These are phyloP conservation scores for Hippasteria phrygiana DNA, from an alignment of 53 echinoderm and acorn worm genomes.

Conservation along the genomic window DNA sequence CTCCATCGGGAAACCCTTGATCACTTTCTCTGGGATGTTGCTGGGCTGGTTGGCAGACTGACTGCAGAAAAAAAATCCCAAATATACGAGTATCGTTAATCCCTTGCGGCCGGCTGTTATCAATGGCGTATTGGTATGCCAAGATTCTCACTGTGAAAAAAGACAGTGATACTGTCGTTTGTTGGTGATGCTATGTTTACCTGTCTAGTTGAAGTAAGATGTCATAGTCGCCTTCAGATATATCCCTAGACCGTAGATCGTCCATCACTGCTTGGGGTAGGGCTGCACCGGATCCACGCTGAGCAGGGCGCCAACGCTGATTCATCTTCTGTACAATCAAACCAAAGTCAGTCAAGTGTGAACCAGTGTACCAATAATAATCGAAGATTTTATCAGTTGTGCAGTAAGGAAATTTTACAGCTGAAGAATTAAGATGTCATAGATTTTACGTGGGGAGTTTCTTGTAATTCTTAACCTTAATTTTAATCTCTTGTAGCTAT, in stretches of 20 bases:
- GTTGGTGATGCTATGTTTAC: slow-evolving; percentile 46
- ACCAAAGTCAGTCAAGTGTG: not conserved
- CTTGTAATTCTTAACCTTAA: too few species aligned
- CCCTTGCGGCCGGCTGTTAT: too few species aligned
- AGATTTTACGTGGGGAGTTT: too few species aligned
- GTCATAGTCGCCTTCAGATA: slow-evolving; percentile 94
- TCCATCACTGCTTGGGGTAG: slow-evolving; percentile 86
- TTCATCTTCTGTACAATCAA: slow-evolving; percentile 76
- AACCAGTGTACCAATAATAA: not conserved
- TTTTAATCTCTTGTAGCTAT: too few species aligned
- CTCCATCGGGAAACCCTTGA: slow-evolving; percentile 87
- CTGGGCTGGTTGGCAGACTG: slow-evolving; percentile 76
- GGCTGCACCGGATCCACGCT: slow-evolving; percentile 85
- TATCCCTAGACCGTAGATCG: slow-evolving; percentile 88
- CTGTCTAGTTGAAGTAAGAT: slow-evolving; percentile 92
- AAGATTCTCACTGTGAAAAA: too few species aligned
- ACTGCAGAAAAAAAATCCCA: slow-evolving; percentile 6
- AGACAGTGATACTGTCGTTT: not conserved
- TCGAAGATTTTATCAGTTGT: not conserved
- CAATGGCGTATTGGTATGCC: too few species aligned
- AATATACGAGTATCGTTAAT: not conserved
- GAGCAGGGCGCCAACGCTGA: slow-evolving; percentile 96
- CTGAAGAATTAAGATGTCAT: too few species aligned
- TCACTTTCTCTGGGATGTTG: slow-evolving; percentile 84
- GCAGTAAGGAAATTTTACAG: not conserved